Percentiles rank a stretch among this genome's conserved stretches.
These are phyloP conservation scores for Cyanoderma ruficeps DNA, from an alignment of 2,113 vertebrate species.

Conservation along the genomic window DNA sequence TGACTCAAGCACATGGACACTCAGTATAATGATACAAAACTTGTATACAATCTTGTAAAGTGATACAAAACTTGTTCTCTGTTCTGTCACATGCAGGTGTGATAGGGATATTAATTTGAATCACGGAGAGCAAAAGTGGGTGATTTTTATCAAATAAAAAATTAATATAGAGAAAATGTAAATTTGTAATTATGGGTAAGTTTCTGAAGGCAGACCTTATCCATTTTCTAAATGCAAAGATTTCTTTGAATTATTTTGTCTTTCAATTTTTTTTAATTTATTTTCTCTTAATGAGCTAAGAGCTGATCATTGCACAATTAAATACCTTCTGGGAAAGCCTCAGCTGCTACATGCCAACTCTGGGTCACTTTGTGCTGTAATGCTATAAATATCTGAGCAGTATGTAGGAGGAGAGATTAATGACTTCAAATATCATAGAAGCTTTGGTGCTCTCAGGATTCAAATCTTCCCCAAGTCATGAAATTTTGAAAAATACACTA, in stretches of 20 bases:
- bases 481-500: neutral
- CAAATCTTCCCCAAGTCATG: neutral
- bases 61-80: neutral
- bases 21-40: neutral
- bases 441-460: neutral
- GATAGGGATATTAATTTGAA: neutral
- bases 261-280: neutral
- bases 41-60: neutral
- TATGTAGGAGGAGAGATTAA: neutral
- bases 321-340: neutral
- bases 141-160: neutral
- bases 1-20: neutral
- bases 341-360: neutral
- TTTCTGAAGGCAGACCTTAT: neutral
- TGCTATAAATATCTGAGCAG: neutral
- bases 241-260: neutral
- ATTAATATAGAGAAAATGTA: neutral
- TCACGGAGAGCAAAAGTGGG: neutral
- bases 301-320: neutral
- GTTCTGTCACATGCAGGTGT: neutral
- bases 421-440: neutral
- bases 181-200: neutral
- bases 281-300: neutral
- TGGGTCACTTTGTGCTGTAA: neutral
- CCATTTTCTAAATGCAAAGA: neutral